Evolutionary conservation across 2,888 invertebrate species (phyloP).

Genomic region (Entomobrya proxima): DNA sequence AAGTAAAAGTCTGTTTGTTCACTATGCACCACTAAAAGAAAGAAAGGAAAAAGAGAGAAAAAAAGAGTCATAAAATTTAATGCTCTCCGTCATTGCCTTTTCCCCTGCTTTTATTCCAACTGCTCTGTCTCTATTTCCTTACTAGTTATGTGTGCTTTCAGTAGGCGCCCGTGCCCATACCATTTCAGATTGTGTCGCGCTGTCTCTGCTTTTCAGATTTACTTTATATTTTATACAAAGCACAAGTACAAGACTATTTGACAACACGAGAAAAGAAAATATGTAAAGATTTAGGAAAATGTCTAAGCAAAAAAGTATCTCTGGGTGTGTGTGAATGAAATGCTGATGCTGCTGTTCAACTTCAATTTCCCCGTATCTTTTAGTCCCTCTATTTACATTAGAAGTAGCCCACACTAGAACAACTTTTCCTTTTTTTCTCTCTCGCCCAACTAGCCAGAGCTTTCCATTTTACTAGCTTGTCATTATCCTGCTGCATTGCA

Average conservation of each 20-base stretch:
- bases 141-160: constrained; percentile 44
- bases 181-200: background rate
- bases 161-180: constrained; percentile 11
- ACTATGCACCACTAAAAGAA: constrained; percentile 2
- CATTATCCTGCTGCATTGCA: constrained; percentile 43
- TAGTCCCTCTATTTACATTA: constrained; percentile 11
- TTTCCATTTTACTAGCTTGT: constrained; percentile 24
- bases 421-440: background rate
- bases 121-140: constrained; percentile 26
- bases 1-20: constrained; percentile 13
- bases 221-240: background rate
- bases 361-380: background rate
- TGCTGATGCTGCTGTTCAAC: background rate
- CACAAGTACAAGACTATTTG: background rate
- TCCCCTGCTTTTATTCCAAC: constrained; percentile 36
- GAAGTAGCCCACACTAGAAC: background rate
- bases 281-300: constrained; percentile 35
- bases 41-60: constrained; percentile 17
- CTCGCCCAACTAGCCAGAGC: background rate
- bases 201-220: background rate
- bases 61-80: constrained; percentile 69
- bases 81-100: constrained; percentile 65
- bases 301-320: background rate
- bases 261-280: constrained; percentile 19
- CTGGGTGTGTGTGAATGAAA: no score